Evolutionary conservation across 2,797 vertebrate species (phyloP).

Genomic region (Cephalopachus bancanus): DNA sequence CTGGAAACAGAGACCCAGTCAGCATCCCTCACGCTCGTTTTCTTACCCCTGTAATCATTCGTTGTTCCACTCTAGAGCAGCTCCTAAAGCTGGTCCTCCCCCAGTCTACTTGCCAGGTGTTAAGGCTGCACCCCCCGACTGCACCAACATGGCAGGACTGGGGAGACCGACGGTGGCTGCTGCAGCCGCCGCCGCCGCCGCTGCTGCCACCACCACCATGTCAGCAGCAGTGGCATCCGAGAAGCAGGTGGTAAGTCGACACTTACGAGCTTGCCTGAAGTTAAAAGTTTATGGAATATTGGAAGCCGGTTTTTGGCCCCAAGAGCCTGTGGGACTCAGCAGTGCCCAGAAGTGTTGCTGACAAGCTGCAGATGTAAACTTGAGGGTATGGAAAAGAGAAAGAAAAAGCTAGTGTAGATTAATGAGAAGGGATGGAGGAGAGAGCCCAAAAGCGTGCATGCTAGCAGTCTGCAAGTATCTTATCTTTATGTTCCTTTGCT

Average conservation of each 20-base stretch:
- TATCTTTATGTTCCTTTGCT: neutral
- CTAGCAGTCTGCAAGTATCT: neutral
- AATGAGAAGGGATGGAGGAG: neutral
- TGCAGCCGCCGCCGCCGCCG: constrained; percentile 87
- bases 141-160: constrained; percentile 92
- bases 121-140: constrained; percentile 95
- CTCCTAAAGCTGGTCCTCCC: constrained; percentile 92
- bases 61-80: constrained; percentile 92
- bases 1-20: constrained; percentile 96
- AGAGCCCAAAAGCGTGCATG: accelerated
- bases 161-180: constrained; percentile 89
- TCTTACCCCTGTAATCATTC: constrained; percentile 98
- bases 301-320: neutral
- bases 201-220: constrained; percentile 77
- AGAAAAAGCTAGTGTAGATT: neutral
- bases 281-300: neutral
- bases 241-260: constrained; percentile 94
- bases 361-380: neutral
- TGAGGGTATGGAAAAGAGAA: neutral
- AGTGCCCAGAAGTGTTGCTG: neutral
- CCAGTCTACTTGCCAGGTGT: constrained; percentile 92
- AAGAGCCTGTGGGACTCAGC: neutral
- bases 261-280: neutral
- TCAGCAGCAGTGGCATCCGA: constrained; percentile 89
- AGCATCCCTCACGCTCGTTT: constrained; percentile 97